Evolutionary conservation across 2,888 invertebrate genomes (phyloP).

Genomic region (Leucophenga maculata): DNA sequence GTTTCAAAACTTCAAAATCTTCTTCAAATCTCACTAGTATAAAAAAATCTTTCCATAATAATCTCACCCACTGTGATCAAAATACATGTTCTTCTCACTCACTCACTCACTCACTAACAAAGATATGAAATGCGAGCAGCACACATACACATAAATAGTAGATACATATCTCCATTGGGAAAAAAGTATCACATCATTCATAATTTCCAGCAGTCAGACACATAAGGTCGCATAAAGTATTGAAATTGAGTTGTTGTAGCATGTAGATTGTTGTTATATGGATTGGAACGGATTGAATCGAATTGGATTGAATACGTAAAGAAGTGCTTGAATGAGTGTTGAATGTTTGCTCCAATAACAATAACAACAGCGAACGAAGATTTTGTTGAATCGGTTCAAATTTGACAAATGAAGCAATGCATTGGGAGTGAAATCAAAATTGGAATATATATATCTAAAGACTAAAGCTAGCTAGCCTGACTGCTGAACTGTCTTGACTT

Average conservation of each 20-base stretch:
- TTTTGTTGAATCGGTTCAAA: constrained; percentile 53
- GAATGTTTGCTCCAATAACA: constrained; percentile 63
- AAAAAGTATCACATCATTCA: constrained; percentile 65
- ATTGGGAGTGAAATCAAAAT: not conserved
- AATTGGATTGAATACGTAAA: no score
- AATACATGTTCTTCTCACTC: not conserved
- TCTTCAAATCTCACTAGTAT: not conserved
- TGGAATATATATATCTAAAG: not conserved
- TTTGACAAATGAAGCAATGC: constrained; percentile 59
- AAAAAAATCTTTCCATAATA: not conserved
- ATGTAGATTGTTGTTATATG: constrained; percentile 15
- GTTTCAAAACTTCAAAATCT: not conserved
- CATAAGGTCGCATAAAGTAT: constrained; percentile 34
- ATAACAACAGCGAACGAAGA: constrained; percentile 19
- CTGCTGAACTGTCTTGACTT: no score
- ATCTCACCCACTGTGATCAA: no score
- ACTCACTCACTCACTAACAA: constrained; percentile 35
- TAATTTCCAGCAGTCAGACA: constrained; percentile 60
- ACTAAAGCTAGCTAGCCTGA: no score
- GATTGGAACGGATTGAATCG: constrained; percentile 32
- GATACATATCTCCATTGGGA: constrained; percentile 65
- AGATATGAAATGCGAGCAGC: constrained; percentile 57
- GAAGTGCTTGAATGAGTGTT: constrained; percentile 48
- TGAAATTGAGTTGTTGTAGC: constrained; percentile 60
- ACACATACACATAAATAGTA: constrained; percentile 56